Evolutionary conservation across 2,113 vertebrate species (phyloP).

Genomic region (Pachycephala philippinensis): DNA sequence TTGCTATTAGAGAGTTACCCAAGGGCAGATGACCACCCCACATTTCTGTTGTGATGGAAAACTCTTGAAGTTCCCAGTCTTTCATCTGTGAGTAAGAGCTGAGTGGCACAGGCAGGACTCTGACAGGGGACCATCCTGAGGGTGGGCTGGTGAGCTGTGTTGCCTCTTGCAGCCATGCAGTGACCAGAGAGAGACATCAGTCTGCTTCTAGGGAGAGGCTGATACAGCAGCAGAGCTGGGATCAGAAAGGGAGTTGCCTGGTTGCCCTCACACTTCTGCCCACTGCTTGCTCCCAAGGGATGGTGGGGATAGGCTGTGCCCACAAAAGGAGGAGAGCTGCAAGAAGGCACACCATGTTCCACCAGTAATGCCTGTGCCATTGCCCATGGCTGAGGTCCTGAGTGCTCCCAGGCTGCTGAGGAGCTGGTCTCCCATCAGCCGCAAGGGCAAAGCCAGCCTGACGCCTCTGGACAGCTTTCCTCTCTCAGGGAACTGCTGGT

Average conservation of each 20-base stretch:
- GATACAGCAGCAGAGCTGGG: not conserved
- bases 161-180: not conserved
- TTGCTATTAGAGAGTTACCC: not conserved
- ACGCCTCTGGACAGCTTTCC: not conserved
- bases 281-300: not conserved
- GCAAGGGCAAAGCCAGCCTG: not conserved
- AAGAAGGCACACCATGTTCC: not conserved
- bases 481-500: not conserved
- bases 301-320: not conserved
- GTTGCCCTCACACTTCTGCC: not conserved
- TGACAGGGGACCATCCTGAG: not conserved
- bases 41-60: not conserved
- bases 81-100: not conserved
- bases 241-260: not conserved
- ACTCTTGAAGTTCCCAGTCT: not conserved
- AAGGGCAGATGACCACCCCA: not conserved
- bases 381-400: fast-evolving
- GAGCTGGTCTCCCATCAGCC: not conserved
- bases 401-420: not conserved
- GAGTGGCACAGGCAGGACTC: not conserved
- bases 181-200: not conserved
- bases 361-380: not conserved
- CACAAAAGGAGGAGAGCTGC: not conserved
- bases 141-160: not conserved
- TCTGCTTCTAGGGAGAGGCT: not conserved